Evolutionary conservation across 2,888 invertebrate species (phyloP), one percentile per base, ranked within the genome.

Genomic region (Zootermopsis nevadensis): DNA sequence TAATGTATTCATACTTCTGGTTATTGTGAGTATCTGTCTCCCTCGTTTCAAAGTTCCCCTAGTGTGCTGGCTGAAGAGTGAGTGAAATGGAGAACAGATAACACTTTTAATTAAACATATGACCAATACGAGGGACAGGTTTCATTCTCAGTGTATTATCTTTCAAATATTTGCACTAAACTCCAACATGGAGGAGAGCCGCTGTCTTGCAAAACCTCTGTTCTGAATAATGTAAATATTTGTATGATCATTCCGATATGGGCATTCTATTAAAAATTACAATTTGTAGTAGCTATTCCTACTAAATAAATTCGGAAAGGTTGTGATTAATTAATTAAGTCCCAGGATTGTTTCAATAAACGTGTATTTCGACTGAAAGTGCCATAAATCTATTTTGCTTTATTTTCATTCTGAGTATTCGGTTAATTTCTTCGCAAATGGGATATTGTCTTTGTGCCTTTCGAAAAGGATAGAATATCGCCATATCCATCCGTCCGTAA

Each of bases 21-120:
- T 48, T 48, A 48, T 10, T 2, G 27, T 60, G 60, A 48, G 15
- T 48, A 6, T 53, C 60, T 60, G n/a, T 60, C 6, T 60, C n/a
- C 1, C n/a, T 60, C n/a, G 48, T 19, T 19, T 1, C 12, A 48
- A 19, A 0, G 48, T 19, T 48, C 19, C 27, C 60, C 10, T 12
- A 27, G 27, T 27, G 60, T 2, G 60, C n/a, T 15, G 2, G n/a
- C 60, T 27, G 60, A 27, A 27, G 69, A 69, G 69, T 4, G 67
- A 30, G 8, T 27, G 31, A 30, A 67, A 67, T 27, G 69, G 1
- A 69, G 33, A 69, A 69, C 69, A 69, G 33, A 69, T 69, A 69
- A 69, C 69, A 69, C 69, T 31, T 30, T 69, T 69, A 69, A 69
- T 33, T 69, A 69, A 69, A 33, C 69, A 69, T 33, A 31, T 33